phyloP scores from a whole-genome alignment of 1,140 invertebrate species.

The Neodiprion fabricii region DNA sequence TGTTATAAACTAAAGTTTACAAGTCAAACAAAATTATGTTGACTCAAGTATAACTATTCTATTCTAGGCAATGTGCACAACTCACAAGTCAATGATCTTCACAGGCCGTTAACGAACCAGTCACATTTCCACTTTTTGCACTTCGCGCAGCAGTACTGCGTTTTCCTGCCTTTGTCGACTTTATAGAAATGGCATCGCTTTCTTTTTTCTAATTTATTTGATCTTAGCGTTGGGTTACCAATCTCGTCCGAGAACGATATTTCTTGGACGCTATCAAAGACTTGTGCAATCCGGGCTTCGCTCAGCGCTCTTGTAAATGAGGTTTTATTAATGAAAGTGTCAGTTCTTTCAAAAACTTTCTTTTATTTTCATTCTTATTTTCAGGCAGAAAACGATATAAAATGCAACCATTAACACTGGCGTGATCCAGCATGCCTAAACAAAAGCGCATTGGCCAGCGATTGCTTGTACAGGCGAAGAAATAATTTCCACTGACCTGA shows the following conservation, averaged over 20 bases:
- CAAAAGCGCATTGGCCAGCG: background rate
- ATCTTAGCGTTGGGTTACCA: no score
- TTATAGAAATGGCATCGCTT: constrained; percentile 13
- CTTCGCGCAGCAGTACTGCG: constrained; percentile 11
- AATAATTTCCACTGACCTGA: no score
- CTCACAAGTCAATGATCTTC: constrained; percentile 8
- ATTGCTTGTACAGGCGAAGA: no score
- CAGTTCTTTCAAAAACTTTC: background rate
- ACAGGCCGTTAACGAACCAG: background rate
- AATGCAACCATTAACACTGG: background rate
- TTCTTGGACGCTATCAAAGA: no score
- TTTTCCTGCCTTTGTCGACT: background rate
- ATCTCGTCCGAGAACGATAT: no score
- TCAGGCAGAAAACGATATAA: background rate
- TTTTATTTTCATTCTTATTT: background rate
- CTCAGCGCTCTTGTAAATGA: no score
- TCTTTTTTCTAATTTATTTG: no score
- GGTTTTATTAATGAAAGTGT: background rate
- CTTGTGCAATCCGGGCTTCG: no score
- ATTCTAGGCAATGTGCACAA: background rate
- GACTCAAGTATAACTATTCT: no score
- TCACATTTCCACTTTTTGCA: background rate
- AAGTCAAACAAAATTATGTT: no score
- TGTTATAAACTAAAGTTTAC: no score
- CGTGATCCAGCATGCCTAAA: background rate